Evolutionary conservation across 2,113 vertebrate genomes (phyloP).

Genomic region (Alethe diademata): DNA sequence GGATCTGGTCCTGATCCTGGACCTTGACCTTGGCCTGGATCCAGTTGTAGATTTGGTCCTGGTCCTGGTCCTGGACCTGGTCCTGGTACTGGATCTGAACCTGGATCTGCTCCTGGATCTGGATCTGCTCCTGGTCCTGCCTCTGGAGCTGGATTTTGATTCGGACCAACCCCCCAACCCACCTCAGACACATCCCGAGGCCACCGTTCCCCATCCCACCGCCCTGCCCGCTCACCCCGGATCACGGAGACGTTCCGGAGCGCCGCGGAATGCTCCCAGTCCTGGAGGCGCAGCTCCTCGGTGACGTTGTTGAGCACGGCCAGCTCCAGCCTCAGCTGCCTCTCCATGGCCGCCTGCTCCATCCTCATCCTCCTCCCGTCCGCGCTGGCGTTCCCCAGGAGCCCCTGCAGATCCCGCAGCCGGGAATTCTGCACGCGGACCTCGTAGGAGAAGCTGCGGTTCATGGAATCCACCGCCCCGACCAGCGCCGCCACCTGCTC

Average conservation of each 20-base stretch:
- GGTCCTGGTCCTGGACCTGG: no score
- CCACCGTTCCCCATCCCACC: not conserved
- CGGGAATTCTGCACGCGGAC: not conserved
- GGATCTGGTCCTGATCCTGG: no score
- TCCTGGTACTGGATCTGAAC: no score
- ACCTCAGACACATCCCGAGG: no score
- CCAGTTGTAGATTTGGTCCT: no score
- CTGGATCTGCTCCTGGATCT: no score
- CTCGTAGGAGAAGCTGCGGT: not conserved
- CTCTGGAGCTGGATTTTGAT: no score
- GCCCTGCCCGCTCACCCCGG: not conserved
- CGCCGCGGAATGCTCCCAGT: not conserved
- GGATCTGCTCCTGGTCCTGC: no score
- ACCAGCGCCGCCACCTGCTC: not conserved
- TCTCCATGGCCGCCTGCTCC: not conserved
- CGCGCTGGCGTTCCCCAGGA: not conserved
- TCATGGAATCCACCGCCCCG: not conserved
- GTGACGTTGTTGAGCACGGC: not conserved
- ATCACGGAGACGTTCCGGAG: not conserved
- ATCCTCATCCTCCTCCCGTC: rapidly evolving
- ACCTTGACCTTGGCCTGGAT: no score
- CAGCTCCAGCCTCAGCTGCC: not conserved
- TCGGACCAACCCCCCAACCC: no score
- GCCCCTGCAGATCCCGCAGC: not conserved
- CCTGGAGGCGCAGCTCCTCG: not conserved